Evolutionary conservation across 2,888 invertebrate genomes (phyloP), one percentile per base, ranked within the genome.

Genomic region (Drosophila hamatofila): DNA sequence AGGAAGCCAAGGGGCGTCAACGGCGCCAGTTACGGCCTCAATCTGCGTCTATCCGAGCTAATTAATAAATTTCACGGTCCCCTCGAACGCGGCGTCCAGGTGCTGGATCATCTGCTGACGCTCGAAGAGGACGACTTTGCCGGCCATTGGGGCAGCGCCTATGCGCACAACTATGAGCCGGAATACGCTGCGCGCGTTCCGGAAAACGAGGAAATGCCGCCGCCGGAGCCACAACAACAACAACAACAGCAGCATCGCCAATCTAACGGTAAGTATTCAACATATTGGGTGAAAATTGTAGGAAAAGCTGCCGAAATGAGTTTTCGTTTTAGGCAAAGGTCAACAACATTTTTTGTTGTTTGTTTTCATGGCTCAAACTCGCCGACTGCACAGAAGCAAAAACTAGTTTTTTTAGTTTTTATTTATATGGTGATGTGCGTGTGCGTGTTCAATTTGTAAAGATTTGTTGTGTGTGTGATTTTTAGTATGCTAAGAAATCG

Each of bases 91-190:
- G 93, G 93, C 68, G 93, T 93, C 63, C 93, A 93, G 80, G 95
- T 96, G 87, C 94, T 96, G 90, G 96, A 96, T 92, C 95, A 95
- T 88, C 94, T 96, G 54, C 94, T 96, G 87, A 95, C 95, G 63
- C 92, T 94, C 83, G 93, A 93, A 70, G 93, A 93, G 69, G 93
- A 93, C 56, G 93, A 93, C 68, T 93, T 92, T 66, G 84, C 82
- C 72, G 91, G 92, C 64, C 91, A 92, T 72, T 92, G 91, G 92
- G 92, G 92, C 71, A 91, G 90, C 75, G 91, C 91, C 41, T 91
- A 92, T 75, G 83, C 84, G 56, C 93, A 92, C 78, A 92, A 90
- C 72, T 91, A 91, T 89, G 91, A 91, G 73, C 90, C 89, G 58
- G 91, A 92, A 78, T 84, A 84, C 67, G 83, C 80, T 27, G 66